A percentile compares a stretch with the other conserved stretches of the same genome.
phyloP scores from a whole-genome alignment of 2,113 vertebrate species.

The Hymenochirus boettgeri region DNA sequence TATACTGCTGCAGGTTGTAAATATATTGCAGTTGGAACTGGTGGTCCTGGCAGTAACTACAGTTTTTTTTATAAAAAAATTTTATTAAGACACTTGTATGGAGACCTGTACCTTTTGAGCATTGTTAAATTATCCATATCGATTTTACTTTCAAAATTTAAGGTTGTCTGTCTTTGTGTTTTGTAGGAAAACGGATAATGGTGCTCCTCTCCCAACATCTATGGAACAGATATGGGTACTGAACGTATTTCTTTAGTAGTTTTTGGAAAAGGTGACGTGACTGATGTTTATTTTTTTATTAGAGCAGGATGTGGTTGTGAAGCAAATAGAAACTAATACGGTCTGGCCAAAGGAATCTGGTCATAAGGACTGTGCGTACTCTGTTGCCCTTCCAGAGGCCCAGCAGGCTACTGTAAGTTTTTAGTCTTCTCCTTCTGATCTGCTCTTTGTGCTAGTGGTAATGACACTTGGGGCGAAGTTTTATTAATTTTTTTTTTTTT shows the following conservation, averaged over 20 bases:
- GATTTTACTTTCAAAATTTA: neutral
- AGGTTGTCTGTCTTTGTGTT: neutral
- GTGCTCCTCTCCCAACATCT: slow-evolving; percentile 71
- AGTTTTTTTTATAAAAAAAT: too few species aligned
- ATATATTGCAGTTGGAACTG: too few species aligned
- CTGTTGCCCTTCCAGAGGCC: slow-evolving; percentile 92
- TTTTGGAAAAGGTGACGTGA: neutral
- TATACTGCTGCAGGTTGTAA: too few species aligned
- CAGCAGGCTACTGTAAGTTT: slow-evolving; percentile 91
- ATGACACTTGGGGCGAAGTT: too few species aligned
- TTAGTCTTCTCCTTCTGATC: neutral
- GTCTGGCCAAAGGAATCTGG: slow-evolving; percentile 87
- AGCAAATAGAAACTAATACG: slow-evolving; percentile 89
- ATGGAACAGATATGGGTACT: slow-evolving; percentile 63
- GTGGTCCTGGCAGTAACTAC: too few species aligned
- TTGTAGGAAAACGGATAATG: slow-evolving; percentile 61
- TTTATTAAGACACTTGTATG: too few species aligned
- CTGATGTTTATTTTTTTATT: neutral
- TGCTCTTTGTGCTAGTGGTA: neutral
- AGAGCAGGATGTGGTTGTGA: slow-evolving; percentile 81
- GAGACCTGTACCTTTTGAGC: too few species aligned
- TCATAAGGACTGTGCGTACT: slow-evolving; percentile 89
- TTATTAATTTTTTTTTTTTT: slow-evolving; percentile 31
- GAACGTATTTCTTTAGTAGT: too few species aligned
- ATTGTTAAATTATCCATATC: too few species aligned